Evolutionary conservation across 1,140 invertebrate species (phyloP).

Genomic region (Zaprionus lachaisei): DNA sequence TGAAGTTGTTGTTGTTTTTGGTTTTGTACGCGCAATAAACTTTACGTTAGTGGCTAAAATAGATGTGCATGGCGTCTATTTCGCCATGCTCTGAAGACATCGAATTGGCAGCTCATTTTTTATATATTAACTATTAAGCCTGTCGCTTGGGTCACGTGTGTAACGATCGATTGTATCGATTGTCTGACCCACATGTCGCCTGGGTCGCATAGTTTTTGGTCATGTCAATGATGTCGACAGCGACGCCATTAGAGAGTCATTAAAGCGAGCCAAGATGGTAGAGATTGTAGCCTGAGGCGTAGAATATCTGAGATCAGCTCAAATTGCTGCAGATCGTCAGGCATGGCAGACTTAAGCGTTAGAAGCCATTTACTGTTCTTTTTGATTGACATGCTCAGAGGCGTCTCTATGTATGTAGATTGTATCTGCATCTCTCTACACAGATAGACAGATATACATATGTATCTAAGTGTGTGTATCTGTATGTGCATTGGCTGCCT

Average conservation of each 20-base stretch:
- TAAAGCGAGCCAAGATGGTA: constrained; percentile 59
- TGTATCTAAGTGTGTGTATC: constrained; percentile 1
- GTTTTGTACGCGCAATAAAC: constrained; percentile 43
- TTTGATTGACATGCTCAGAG: constrained; percentile 67
- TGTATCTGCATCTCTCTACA: constrained; percentile 47
- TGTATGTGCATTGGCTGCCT: constrained; percentile 15
- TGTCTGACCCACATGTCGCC: constrained; percentile 68
- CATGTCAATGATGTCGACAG: neutral
- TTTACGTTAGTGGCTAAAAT: constrained; percentile 39
- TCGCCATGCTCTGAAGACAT: constrained; percentile 8
- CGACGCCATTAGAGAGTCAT: constrained; percentile 64
- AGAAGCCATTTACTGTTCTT: constrained; percentile 70
- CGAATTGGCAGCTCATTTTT: constrained; percentile 66
- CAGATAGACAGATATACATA: constrained; percentile 34
- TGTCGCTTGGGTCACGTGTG: constrained; percentile 13
- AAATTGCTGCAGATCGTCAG: constrained; percentile 32
- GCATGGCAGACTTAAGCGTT: constrained; percentile 29
- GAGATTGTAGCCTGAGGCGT: constrained; percentile 41
- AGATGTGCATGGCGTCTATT: constrained; percentile 23
- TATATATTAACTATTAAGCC: constrained; percentile 26
- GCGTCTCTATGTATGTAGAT: constrained; percentile 19
- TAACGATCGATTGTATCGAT: constrained; percentile 22
- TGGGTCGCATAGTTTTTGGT: constrained; percentile 21
- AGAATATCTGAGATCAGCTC: constrained; percentile 19
- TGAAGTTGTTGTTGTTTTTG: constrained; percentile 2